These are phyloP conservation scores for Dolichotis patagonum DNA, from an alignment of 2,113 vertebrate genomes.

Conservation along the genomic window DNA sequence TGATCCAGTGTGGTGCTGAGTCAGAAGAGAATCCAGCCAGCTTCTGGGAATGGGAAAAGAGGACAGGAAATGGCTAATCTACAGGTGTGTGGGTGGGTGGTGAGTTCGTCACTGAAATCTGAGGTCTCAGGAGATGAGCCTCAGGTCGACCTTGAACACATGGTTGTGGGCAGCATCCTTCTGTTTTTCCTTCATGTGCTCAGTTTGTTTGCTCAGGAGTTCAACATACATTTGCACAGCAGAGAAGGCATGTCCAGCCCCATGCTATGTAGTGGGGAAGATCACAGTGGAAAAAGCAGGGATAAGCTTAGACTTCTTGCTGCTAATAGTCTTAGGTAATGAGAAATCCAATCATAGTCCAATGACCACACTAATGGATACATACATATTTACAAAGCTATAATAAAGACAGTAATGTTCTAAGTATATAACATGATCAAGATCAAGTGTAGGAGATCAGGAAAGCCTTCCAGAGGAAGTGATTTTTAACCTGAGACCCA, in stretches of 20 bases:
- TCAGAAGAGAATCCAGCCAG: constrained; percentile 48
- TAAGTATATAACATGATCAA: not conserved
- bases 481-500: not conserved
- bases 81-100: not conserved
- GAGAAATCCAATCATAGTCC: not conserved
- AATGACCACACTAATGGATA: not conserved
- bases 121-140: not conserved
- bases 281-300: not conserved
- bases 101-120: not conserved
- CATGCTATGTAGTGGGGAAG: not conserved
- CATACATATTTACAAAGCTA: not conserved
- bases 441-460: not conserved
- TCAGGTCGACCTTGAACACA: not conserved
- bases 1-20: constrained; percentile 30
- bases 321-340: not conserved
- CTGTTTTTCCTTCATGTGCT: not conserved
- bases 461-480: not conserved
- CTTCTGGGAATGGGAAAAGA: not conserved
- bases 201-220: not conserved
- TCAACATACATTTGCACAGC: not conserved
- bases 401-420: not conserved
- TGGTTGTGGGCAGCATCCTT: not conserved
- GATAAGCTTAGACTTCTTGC: not conserved
- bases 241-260: too few species aligned
- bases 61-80: constrained; percentile 28